Evolutionary conservation across 1,140 invertebrate genomes (phyloP).

Genomic region (Brachionus sp.): DNA sequence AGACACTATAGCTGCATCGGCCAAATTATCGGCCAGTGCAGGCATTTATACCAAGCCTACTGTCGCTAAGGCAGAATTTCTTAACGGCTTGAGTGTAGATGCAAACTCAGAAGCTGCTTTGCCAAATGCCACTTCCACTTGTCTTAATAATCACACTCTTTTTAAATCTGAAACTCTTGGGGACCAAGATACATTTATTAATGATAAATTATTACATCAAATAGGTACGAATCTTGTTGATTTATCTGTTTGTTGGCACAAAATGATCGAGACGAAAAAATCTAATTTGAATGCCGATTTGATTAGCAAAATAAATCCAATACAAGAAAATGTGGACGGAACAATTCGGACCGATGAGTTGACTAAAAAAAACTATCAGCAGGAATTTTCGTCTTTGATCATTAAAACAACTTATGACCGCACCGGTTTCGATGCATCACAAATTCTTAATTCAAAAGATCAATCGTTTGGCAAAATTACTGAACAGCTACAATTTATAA

Average conservation of each 20-base stretch:
- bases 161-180: neutral
- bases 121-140: neutral
- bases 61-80: neutral
- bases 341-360: neutral
- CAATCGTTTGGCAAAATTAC: slow-evolving; percentile 3
- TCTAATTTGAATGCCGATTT: neutral
- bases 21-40: slow-evolving; percentile 15
- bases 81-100: neutral
- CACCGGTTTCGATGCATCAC: neutral
- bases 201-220: slow-evolving; percentile 45
- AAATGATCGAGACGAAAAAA: neutral
- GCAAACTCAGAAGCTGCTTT: neutral
- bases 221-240: slow-evolving; percentile 45
- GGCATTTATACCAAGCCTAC: neutral
- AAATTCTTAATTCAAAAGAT: neutral
- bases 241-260: slow-evolving; percentile 44
- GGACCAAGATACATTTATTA: neutral
- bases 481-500: slow-evolving; percentile 12
- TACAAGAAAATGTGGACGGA: neutral
- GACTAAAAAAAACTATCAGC: slow-evolving; percentile 8
- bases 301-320: neutral
- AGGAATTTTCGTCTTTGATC: neutral
- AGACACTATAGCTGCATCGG: slow-evolving; percentile 11
- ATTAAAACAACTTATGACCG: slow-evolving; percentile 7
- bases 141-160: slow-evolving; percentile 21